Evolutionary conservation across 2,888 invertebrate species (phyloP).

Genomic region (Blastobasis lacticolella): DNA sequence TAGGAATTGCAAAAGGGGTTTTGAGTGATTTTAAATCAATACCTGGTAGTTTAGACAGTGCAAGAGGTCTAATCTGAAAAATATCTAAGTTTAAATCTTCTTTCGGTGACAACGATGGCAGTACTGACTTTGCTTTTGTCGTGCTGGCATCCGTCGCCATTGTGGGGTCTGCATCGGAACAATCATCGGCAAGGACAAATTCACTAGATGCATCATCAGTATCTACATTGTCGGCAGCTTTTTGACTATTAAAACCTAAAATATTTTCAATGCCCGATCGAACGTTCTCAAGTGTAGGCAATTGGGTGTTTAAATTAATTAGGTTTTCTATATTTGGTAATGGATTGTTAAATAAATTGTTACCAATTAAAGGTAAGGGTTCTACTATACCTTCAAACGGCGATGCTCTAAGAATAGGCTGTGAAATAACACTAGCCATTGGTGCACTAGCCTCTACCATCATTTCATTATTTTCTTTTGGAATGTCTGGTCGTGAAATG

Average conservation of each 20-base stretch:
- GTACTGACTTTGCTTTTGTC: conserved; percentile 16
- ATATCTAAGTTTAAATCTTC: conserved; percentile 32
- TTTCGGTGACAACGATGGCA: conserved; percentile 21
- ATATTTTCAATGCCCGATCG: conserved; percentile 24
- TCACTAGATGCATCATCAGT: conserved; percentile 9
- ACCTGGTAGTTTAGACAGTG: conserved; percentile 19
- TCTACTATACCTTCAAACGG: conserved; percentile 11
- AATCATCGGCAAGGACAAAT: conserved; percentile 16
- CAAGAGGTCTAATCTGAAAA: conserved; percentile 27
- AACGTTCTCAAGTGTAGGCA: conserved; percentile 31
- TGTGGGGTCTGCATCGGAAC: conserved; percentile 15
- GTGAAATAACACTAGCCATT: conserved; percentile 18
- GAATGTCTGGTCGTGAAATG: too few relatives aligned
- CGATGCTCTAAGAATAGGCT: conserved; percentile 4
- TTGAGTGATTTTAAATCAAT: conserved; percentile 33
- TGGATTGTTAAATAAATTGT: conserved; percentile 11
- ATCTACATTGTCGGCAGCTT: conserved; percentile 4
- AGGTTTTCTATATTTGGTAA: conserved; percentile 13
- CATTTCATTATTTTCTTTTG: too few relatives aligned
- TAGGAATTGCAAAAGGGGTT: conserved; percentile 34
- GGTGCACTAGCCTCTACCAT: conserved; percentile 33
- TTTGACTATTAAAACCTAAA: conserved; percentile 18
- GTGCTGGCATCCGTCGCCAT: conserved; percentile 30
- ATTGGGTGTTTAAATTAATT: conserved; percentile 18
- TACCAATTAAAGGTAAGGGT: conserved; percentile 15